Conservation (phyloP, 2,113 vertebrate species). For the Craseonycteris thonglongyai region DNA sequence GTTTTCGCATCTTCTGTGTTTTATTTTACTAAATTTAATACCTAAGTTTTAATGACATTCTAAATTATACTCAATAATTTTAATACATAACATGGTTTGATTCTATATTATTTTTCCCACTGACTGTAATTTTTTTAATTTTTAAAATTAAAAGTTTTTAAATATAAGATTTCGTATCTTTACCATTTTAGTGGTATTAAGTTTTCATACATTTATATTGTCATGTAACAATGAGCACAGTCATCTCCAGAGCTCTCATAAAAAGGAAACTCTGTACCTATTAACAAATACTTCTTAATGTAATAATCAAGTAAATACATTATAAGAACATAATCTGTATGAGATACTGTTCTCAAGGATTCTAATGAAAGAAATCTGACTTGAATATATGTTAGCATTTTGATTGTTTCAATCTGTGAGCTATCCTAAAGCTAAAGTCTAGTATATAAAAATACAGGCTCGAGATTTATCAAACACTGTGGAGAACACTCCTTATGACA, state of each 20-base stretch:
- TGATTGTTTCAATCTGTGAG: not conserved
- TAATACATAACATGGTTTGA: not conserved
- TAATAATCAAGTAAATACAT: not conserved
- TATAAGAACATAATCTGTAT: not conserved
- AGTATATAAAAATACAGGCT: not conserved
- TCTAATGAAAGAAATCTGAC: not conserved
- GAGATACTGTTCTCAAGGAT: not conserved
- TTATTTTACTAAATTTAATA: not conserved
- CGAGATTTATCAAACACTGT: not conserved
- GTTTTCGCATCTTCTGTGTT: too few species aligned
- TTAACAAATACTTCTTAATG: not conserved
- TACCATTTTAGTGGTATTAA: not conserved
- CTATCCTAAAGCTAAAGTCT: not conserved
- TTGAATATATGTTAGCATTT: not conserved
- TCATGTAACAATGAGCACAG: not conserved
- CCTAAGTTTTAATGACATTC: not conserved
- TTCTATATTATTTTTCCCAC: not conserved
- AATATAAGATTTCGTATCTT: not conserved
- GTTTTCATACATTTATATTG: not conserved
- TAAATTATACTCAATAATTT: constrained; percentile 13
- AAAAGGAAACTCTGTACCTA: not conserved
- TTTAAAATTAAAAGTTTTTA: too few species aligned
- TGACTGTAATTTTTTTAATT: not conserved
- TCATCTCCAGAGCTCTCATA: not conserved
- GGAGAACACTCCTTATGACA: not conserved